phyloP scores from a whole-genome alignment of 2,113 vertebrate species.

The Brevimyrus niger region DNA sequence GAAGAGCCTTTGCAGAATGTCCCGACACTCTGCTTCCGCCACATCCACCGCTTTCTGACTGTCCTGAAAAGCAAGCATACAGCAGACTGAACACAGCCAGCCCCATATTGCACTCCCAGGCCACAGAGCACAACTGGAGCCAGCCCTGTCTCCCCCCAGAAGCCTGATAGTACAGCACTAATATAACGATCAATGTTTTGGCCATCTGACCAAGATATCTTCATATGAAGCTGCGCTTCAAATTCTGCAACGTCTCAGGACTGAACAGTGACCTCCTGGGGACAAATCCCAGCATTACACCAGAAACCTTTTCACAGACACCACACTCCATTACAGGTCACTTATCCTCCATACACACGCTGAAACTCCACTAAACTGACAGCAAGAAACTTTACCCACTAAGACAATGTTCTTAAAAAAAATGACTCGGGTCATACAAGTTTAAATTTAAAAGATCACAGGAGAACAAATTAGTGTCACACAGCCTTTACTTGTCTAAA shows the following conservation, averaged over 20 bases:
- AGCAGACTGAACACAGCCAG: not conserved
- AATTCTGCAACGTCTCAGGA: not conserved
- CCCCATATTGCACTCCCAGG: not conserved
- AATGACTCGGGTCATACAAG: not conserved
- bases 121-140: not conserved
- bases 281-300: not conserved
- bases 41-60: slow-evolving; percentile 65
- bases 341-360: not conserved
- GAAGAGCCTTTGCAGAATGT: slow-evolving; percentile 79
- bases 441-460: not conserved
- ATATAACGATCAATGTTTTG: not conserved
- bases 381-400: not conserved
- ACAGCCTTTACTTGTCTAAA: not conserved
- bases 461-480: not conserved
- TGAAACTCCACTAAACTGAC: not conserved
- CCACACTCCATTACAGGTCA: not conserved
- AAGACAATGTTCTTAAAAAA: not conserved
- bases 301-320: not conserved
- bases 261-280: not conserved
- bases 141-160: not conserved
- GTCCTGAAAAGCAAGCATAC: slow-evolving; percentile 64
- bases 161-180: not conserved
- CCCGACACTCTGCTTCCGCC: slow-evolving; percentile 71
- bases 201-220: not conserved
- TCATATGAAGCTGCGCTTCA: not conserved